These are phyloP conservation scores for Chydorus sphaericus DNA, from an alignment of 2,888 invertebrate species.

Conservation along the genomic window DNA sequence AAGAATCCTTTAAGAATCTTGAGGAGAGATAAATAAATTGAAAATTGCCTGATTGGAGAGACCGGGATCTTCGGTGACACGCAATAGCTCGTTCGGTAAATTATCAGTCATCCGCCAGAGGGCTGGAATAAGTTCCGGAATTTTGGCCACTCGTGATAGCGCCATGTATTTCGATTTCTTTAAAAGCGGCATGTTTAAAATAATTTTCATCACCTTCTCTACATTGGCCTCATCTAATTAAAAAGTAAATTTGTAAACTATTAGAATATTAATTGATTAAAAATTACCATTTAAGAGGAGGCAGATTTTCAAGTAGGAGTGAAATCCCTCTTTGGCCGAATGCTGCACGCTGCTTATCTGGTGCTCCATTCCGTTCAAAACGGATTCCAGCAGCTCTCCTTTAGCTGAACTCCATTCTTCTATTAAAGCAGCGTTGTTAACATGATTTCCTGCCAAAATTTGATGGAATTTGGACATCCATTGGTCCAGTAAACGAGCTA, in stretches of 20 bases:
- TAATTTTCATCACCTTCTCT: not conserved
- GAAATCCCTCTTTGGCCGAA: slow-evolving; percentile 37
- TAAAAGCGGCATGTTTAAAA: slow-evolving; percentile 14
- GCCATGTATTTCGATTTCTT: slow-evolving; percentile 23
- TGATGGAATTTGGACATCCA: not conserved
- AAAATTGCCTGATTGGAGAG: slow-evolving; percentile 31
- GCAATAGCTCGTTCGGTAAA: slow-evolving; percentile 28
- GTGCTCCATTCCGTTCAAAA: slow-evolving; percentile 45
- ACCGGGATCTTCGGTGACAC: slow-evolving; percentile 28
- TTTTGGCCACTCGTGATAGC: slow-evolving; percentile 23
- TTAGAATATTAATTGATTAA: not conserved
- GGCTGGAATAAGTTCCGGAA: slow-evolving; percentile 28
- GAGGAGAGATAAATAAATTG: slow-evolving; percentile 1
- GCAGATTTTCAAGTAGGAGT: slow-evolving; percentile 30
- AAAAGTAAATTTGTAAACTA: not conserved
- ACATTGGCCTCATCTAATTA: not conserved
- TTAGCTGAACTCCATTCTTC: not conserved
- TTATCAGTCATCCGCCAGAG: slow-evolving; percentile 26
- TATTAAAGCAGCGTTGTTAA: not conserved
- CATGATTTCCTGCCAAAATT: not conserved
- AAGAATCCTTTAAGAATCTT: too few relatives aligned
- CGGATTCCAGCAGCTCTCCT: slow-evolving; percentile 28
- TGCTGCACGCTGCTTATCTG: slow-evolving; percentile 48
- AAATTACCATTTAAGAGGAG: not conserved
- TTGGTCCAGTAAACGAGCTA: not conserved